Evolutionary conservation across 1,140 invertebrate species (phyloP).

Genomic region (Drosophila nikananu): DNA sequence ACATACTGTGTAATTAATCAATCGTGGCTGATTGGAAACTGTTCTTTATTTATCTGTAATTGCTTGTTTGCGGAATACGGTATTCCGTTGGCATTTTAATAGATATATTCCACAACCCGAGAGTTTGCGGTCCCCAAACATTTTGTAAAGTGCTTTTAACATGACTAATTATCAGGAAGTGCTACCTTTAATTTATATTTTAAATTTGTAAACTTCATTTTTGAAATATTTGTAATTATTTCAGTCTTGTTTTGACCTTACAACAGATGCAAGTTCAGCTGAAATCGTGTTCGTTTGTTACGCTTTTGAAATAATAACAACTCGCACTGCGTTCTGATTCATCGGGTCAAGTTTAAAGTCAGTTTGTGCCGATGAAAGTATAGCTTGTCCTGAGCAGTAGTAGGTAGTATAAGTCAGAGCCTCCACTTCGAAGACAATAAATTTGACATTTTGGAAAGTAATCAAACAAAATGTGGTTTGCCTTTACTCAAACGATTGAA

Average conservation of each 20-base stretch:
- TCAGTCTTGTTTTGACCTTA: constrained; percentile 21
- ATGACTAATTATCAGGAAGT: neutral
- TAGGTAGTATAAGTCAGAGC: constrained; percentile 12
- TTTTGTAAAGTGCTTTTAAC: neutral
- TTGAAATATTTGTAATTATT: constrained; percentile 33
- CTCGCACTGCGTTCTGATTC: constrained; percentile 16
- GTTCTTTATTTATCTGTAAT: constrained; percentile 53
- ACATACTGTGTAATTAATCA: constrained; percentile 46
- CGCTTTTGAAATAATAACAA: constrained; percentile 20
- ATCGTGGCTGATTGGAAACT: constrained; percentile 38
- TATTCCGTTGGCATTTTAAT: constrained; percentile 1
- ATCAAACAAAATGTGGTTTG: constrained; percentile 69
- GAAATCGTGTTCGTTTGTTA: constrained; percentile 30
- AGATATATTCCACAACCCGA: neutral
- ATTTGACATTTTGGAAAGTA: constrained; percentile 78
- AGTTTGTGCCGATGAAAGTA: constrained; percentile 27
- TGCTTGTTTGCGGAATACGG: constrained; percentile 27
- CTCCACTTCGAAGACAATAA: constrained; percentile 24
- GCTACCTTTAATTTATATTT: constrained; percentile 5
- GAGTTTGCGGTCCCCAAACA: neutral
- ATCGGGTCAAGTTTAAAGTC: constrained; percentile 40
- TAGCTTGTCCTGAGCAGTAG: neutral
- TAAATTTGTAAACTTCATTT: constrained; percentile 16
- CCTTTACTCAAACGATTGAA: constrained; percentile 47
- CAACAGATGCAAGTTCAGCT: constrained; percentile 38